These are phyloP conservation scores for Chymomyza amoena DNA, from an alignment of 2,888 invertebrate genomes.

Conservation along the genomic window DNA sequence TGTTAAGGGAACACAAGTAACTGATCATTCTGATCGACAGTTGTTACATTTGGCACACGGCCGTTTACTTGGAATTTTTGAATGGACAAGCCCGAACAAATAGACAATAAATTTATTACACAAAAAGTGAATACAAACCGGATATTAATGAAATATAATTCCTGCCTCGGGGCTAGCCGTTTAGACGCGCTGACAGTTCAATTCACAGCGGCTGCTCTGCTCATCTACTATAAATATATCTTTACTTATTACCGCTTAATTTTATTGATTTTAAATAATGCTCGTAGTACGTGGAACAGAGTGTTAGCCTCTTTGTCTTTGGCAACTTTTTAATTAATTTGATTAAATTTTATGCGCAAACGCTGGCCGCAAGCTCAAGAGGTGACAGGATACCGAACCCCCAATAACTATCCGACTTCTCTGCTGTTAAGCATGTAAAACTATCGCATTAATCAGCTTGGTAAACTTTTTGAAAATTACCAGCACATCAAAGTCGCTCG, in stretches of 20 bases:
- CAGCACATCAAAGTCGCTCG: slow-evolving; percentile 70
- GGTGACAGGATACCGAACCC: background rate
- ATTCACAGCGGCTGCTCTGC: background rate
- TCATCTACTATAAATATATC: background rate
- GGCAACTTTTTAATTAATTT: slow-evolving; percentile 56
- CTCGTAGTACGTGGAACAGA: background rate
- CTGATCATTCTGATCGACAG: slow-evolving; percentile 36
- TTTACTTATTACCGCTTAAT: slow-evolving; percentile 26
- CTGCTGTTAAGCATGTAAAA: slow-evolving; percentile 33
- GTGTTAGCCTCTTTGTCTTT: background rate
- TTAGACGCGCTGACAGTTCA: background rate
- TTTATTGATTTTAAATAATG: slow-evolving; percentile 30
- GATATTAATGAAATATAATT: background rate
- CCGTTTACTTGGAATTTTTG: slow-evolving; percentile 39
- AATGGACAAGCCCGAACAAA: slow-evolving; percentile 30
- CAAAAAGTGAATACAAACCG: background rate
- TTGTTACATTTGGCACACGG: slow-evolving; percentile 61
- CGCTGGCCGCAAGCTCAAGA: slow-evolving; percentile 48
- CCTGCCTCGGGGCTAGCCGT: background rate
- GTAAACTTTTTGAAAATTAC: slow-evolving; percentile 46
- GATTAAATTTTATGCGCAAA: slow-evolving; percentile 5
- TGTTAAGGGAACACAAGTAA: background rate
- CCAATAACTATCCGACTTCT: background rate
- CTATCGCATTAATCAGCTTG: slow-evolving; percentile 69
- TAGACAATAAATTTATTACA: slow-evolving; percentile 41